Evolutionary conservation across 2,113 vertebrate species (phyloP), one percentile per base, ranked within the genome.

Genomic region (Zapornia atra): DNA sequence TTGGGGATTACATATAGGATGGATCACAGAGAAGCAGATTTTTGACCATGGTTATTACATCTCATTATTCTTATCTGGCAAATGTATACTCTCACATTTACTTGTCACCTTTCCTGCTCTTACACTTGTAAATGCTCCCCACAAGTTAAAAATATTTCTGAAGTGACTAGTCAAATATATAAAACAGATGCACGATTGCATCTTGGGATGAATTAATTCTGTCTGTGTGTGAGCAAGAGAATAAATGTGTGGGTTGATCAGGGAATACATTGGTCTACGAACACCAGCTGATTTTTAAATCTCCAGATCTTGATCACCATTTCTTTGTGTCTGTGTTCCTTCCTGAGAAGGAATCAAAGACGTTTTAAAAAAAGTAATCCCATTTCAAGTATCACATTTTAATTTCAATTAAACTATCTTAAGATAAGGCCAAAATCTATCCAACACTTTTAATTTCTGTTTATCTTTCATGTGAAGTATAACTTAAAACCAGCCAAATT

Each of bases 151-250:
- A 97, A 78, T 95, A 95, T 95, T 96, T 90, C 95, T 95, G 86
- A 82, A 93, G 90, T 95, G 96, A 96, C 92, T 94, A 88, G 94
- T 95, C 72, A 97, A 60, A 97, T 96, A 96, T 85, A 96, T 96
- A 97, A 96, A 97, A 96, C 97, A 97, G 97, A 97, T 94, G 95
- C 75, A 88, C 29, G 36, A 7, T 72, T 82, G 56, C 83, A 95
- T 83, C 82, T 86, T 86, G 92, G 96, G 96, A 95, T 96, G 94
- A 89, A 97, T 97, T 94, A 97, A 89, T 93, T 92, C 94, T 96
- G 92, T 93, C 92, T 97, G 83, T 94, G 88, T 85, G 77, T 11
- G 70, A 97, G 91, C 63, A 90, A 77, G 44, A 84, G 75, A 63
- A 95, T 31, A 66, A 91, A 86, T 9, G 48, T 89, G 80, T 85